Percentiles rank a stretch among this genome's conserved stretches.
Conservation (phyloP, 2,888 invertebrate genomes). For the Nudaria mundana region DNA sequence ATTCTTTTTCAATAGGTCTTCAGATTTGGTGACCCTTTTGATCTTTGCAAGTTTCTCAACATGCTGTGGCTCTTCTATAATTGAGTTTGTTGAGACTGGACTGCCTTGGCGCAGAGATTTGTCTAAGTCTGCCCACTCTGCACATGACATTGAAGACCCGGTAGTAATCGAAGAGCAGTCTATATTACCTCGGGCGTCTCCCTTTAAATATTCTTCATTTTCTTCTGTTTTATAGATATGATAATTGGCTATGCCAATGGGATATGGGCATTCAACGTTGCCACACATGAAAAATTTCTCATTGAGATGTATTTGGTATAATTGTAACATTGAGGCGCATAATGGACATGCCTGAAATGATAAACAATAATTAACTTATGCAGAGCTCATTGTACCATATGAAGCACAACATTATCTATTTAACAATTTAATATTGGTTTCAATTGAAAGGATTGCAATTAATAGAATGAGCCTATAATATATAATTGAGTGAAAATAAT, state of each 20-base stretch:
- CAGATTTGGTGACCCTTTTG: constrained; percentile 18
- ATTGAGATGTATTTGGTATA: constrained; percentile 51
- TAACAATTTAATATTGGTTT: too few species aligned
- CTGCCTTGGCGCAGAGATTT: constrained; percentile 36
- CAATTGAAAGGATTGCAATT: neutral
- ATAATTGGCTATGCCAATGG: constrained; percentile 54
- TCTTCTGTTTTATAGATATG: constrained; percentile 40
- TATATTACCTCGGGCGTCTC: constrained; percentile 6
- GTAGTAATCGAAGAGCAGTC: constrained; percentile 1
- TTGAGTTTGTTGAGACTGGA: constrained; percentile 7
- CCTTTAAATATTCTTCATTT: constrained; percentile 31
- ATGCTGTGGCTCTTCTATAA: constrained; percentile 9
- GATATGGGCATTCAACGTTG: constrained; percentile 54
- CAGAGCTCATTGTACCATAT: too few species aligned
- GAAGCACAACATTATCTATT: too few species aligned
- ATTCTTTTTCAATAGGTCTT: constrained; percentile 33
- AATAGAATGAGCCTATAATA: neutral
- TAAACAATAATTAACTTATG: neutral
- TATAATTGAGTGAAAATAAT: neutral
- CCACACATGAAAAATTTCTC: constrained; percentile 62
- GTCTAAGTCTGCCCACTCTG: constrained; percentile 46
- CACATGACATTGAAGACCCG: constrained; percentile 38
- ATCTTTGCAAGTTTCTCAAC: constrained; percentile 7
- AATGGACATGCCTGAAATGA: constrained; percentile 55
- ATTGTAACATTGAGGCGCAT: constrained; percentile 43